Base-by-base conservation (phyloP, 2,888 invertebrate genomes). In the Autographa gamma region DNA sequence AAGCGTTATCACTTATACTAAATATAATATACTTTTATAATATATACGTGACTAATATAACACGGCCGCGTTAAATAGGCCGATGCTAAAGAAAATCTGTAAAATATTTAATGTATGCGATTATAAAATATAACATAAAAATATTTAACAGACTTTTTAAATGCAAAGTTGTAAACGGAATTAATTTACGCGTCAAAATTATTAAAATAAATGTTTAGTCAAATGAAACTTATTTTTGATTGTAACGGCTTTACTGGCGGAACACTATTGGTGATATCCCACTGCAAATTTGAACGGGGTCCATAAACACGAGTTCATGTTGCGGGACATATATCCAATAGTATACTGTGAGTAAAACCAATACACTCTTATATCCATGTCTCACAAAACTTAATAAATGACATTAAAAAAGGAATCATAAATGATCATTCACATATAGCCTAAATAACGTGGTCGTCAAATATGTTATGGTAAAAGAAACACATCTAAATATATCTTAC, bases 401-500 rank as follows among this genome's bases (percentile, higher is more conserved):
- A 41, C 4, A 13, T 41, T 48, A 48, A 48, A 16, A 48, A 48
- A 48, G n/a, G 43, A 43, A n/a, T 48, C 5, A 14, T 16, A 38
- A 34, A 19, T 56, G 18, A 54, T n/a, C 13, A 38, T 32, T 16
- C 31, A 11, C 5, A 59, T 9, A 71, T 9, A 71, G 70, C 76
- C 73, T 80, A 76, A 66, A 79, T 80, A 84, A 77, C 82, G 80
- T 62, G 77, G 79, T 74, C 81, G 81, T 81, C 67, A 73, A 73
- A 82, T 85, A 85, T 85, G 81, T 81, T 81, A 90, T 90, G 92
- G 92, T 93, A 93, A 93, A 93, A 89, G 88, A 93, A 93, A 94
- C 92, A 92, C 93, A 84, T 92, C 90, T 93, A 92, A 91, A 92
- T 85, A 89, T 93, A 91, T 93, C 89, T 92, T 92, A 93, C 90